Evolutionary conservation across 2,888 invertebrate genomes (phyloP).

Genomic region (Sclerodermus sp.): DNA sequence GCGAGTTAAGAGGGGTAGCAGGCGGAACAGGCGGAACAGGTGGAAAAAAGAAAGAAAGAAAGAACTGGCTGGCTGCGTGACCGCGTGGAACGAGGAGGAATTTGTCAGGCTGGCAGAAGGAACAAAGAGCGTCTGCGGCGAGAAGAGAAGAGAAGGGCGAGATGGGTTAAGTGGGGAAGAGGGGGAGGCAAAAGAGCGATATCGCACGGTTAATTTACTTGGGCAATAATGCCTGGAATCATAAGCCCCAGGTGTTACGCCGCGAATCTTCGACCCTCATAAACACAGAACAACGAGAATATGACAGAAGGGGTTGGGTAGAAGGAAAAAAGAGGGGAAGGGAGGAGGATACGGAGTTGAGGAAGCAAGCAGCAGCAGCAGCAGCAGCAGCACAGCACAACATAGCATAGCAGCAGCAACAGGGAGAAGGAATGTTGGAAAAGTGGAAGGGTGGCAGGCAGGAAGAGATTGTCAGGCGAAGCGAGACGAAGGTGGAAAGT

Average conservation of each 20-base stretch:
- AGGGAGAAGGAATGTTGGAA: neutral
- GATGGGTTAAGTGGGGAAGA: neutral
- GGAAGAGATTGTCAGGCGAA: too few relatives aligned
- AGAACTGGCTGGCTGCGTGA: too few relatives aligned
- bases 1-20: too few relatives aligned
- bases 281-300: constrained; percentile 31
- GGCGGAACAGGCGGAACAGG: too few relatives aligned
- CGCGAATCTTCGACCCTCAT: constrained; percentile 47
- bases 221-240: constrained; percentile 44
- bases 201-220: constrained; percentile 48
- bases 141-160: neutral
- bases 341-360: constrained; percentile 6
- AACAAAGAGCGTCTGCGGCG: too few relatives aligned
- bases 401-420: too few relatives aligned
- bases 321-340: constrained; percentile 2
- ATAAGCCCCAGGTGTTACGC: constrained; percentile 48
- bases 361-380: neutral
- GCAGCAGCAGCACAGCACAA: too few relatives aligned
- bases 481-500: too few relatives aligned
- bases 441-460: too few relatives aligned
- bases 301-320: constrained; percentile 6
- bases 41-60: too few relatives aligned
- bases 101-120: too few relatives aligned
- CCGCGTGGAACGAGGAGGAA: too few relatives aligned
- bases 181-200: constrained; percentile 28